Conservation (phyloP, 2,888 invertebrate genomes). For the Chymomyza fuscimana region DNA sequence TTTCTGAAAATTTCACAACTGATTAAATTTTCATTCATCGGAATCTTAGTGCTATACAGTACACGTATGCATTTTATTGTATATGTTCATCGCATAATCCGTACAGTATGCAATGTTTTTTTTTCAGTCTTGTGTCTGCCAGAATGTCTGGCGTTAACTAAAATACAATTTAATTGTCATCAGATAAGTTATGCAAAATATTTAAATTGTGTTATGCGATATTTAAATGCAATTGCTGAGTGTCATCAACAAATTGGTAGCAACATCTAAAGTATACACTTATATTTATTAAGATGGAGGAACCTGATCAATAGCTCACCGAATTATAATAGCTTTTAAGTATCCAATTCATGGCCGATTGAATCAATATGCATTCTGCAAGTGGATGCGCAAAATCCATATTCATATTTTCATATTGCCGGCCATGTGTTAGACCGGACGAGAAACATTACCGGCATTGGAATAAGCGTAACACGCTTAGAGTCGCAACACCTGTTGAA, state of each 20-base stretch:
- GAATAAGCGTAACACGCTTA: conserved; percentile 1
- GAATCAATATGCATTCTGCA: conserved; percentile 32
- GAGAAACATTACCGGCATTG: conserved; percentile 14
- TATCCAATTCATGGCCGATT: conserved; percentile 34
- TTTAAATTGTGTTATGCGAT: neutral
- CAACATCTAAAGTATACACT: neutral
- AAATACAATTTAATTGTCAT: neutral
- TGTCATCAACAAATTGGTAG: neutral
- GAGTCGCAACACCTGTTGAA: conserved; percentile 42
- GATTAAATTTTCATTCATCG: neutral
- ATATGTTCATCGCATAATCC: conserved; percentile 10
- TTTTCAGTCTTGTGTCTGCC: conserved; percentile 43
- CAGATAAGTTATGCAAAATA: neutral
- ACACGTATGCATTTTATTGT: too few species aligned
- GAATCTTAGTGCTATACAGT: neutral
- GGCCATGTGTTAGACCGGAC: conserved; percentile 7
- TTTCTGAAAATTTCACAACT: neutral
- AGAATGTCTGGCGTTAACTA: conserved; percentile 36
- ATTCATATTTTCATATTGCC: conserved; percentile 27
- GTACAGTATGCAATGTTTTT: conserved; percentile 15
- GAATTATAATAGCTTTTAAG: conserved; percentile 32
- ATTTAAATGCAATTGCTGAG: conserved; percentile 3
- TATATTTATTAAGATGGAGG: conserved; percentile 8
- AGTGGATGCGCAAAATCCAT: conserved; percentile 33
- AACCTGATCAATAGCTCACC: conserved; percentile 45